Percentiles rank a stretch among this genome's conserved stretches.
Conservation (phyloP, 2,113 vertebrate genomes). For the Gallinago paraguaiae region DNA sequence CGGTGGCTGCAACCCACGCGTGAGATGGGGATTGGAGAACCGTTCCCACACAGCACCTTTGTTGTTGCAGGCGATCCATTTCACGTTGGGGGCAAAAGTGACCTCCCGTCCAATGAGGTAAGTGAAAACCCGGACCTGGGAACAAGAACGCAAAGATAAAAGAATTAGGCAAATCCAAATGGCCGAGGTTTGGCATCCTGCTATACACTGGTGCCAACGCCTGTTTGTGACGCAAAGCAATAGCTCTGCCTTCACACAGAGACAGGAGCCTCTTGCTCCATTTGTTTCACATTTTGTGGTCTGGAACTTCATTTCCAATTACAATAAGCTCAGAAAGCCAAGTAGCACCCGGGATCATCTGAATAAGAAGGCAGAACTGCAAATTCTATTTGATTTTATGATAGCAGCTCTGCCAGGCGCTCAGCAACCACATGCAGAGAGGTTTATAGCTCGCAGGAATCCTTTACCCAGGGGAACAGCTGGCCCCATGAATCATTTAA, state of each 20-base stretch:
- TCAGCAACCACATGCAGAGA: neutral
- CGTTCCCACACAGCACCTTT: slow-evolving; percentile 79
- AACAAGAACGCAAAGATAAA: neutral
- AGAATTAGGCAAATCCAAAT: neutral
- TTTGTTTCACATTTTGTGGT: slow-evolving; percentile 5
- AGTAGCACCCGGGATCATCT: neutral
- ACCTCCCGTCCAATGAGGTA: slow-evolving; percentile 95
- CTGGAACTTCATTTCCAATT: slow-evolving; percentile 21
- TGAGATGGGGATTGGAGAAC: neutral
- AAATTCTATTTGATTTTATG: slow-evolving; percentile 22
- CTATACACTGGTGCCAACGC: neutral
- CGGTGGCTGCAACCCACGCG: rapidly evolving
- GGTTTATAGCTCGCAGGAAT: slow-evolving; percentile 1
- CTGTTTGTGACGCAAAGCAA: neutral
- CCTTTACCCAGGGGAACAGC: neutral
- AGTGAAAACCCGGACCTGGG: slow-evolving; percentile 92
- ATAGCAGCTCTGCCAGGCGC: neutral
- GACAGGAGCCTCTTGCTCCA: neutral
- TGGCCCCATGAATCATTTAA: neutral
- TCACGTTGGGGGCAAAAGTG: slow-evolving; percentile 88
- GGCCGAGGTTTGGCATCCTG: neutral
- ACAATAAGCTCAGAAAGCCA: neutral
- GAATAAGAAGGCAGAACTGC: slow-evolving; percentile 23
- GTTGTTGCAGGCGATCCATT: slow-evolving; percentile 97
- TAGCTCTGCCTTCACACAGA: neutral